Evolutionary conservation across 2,797 vertebrate genomes (phyloP), one percentile per base, ranked within the genome.

Genomic region (Sebastes iracundus): DNA sequence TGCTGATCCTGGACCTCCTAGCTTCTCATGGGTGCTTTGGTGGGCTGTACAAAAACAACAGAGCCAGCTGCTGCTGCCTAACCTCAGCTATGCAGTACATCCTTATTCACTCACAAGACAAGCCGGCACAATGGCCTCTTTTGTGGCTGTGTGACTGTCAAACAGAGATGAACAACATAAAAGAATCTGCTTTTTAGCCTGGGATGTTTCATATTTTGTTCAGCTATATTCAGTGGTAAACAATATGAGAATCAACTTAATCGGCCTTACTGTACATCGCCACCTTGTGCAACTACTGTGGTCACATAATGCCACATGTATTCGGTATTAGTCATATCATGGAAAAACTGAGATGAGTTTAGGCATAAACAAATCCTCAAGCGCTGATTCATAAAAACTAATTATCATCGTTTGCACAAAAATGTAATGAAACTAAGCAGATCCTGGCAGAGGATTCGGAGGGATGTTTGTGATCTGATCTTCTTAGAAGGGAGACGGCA

Each of bases 11-110:
- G 76, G 85, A 88, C 88, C 91, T 88, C 87, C 85, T 69, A 64
- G 79, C 58, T 91, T 93, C 84, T 87, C 89, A 82, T 59, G 82
- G 75, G 63, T 65, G 77, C 77, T 84, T 87, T 85, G 84, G 84
- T 68, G 75, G 80, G 76, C 87, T 28, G 64, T 56, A 56, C 65
- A 75, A 87, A 77, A 91, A 83, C 88, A 92, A 88, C 81, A 91
- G 58, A 28, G 30, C 18, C 73, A 68, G 80, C 64, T 72, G 66
- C 75, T 65, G 79, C 85, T 74, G 79, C 75, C 66, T 74, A 23
- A 92, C 88, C 89, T 84, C 87, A 91, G 80, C 75, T 91, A 90
- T 90, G 88, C 69, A 68, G 60, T 49, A 65, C 76, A 77, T 83
- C 76, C 42, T 30, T 25, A 68, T 61, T 35, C 66, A 61, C 72